phyloP scores from a whole-genome alignment of 2,888 invertebrate species.

The Steinernema carpocapsae region DNA sequence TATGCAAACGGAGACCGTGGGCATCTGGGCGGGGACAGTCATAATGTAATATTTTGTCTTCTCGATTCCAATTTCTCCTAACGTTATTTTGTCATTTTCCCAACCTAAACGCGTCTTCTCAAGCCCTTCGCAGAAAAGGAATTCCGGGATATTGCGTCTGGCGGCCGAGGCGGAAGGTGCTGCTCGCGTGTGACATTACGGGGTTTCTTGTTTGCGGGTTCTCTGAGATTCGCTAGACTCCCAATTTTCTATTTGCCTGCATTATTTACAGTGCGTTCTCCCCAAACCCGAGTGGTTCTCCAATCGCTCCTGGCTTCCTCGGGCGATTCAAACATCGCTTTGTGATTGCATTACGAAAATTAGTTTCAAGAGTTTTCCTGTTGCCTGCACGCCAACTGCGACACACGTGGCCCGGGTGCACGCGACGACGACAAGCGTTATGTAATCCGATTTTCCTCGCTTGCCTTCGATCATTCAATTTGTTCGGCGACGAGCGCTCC shows the following conservation, averaged over 20 bases:
- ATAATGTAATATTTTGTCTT: slow-evolving; percentile 29
- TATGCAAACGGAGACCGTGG: slow-evolving; percentile 35
- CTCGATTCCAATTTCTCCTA: slow-evolving; percentile 30
- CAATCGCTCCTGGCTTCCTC: background rate
- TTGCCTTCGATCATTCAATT: slow-evolving; percentile 14
- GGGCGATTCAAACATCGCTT: too few relatives aligned
- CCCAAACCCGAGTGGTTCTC: background rate
- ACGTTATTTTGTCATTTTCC: background rate
- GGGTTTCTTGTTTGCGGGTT: too few relatives aligned
- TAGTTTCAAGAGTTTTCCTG: too few relatives aligned
- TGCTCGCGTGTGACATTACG: background rate
- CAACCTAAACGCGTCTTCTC: background rate
- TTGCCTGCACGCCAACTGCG: too few relatives aligned
- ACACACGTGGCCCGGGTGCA: background rate
- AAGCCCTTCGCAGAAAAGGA: too few relatives aligned
- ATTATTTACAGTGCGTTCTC: too few relatives aligned
- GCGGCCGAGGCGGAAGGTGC: background rate
- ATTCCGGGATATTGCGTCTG: too few relatives aligned
- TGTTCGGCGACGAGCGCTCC: slow-evolving; percentile 2
- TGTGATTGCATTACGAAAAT: too few relatives aligned
- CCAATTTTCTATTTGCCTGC: too few relatives aligned
- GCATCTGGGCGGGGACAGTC: slow-evolving; percentile 28
- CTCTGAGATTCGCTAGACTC: too few relatives aligned
- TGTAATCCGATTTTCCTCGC: slow-evolving; percentile 24
- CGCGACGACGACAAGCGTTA: background rate